Evolutionary conservation across 2,113 vertebrate species (phyloP).

Genomic region (Grus americana): DNA sequence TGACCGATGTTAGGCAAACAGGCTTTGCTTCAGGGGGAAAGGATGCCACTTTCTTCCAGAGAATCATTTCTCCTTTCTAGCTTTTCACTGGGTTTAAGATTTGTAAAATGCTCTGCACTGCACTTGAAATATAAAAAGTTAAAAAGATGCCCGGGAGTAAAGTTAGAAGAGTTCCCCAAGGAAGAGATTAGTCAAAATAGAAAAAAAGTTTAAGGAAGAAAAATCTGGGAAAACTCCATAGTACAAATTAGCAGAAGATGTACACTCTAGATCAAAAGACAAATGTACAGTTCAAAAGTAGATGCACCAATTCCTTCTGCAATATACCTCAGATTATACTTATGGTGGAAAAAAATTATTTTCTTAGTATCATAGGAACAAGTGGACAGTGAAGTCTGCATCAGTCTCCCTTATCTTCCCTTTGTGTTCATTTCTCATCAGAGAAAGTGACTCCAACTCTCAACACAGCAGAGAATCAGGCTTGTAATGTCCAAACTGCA

Average conservation of each 20-base stretch:
- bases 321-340: background rate
- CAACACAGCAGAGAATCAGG: background rate
- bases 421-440: background rate
- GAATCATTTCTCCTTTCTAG: background rate
- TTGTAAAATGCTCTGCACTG: rapidly evolving
- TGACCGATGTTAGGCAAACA: background rate
- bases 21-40: background rate
- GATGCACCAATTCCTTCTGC: background rate
- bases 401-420: background rate
- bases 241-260: background rate
- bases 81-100: background rate
- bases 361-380: background rate
- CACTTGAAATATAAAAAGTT: background rate
- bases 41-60: background rate
- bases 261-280: background rate
- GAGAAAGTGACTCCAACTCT: background rate
- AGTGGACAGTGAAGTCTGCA: background rate
- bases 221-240: background rate
- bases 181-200: background rate
- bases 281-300: background rate
- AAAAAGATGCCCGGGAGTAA: background rate
- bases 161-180: background rate
- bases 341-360: background rate
- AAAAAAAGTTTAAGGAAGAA: background rate
- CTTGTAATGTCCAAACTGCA: background rate